phyloP scores from a whole-genome alignment of 2,888 invertebrate species.

The Nymphalis urticae region DNA sequence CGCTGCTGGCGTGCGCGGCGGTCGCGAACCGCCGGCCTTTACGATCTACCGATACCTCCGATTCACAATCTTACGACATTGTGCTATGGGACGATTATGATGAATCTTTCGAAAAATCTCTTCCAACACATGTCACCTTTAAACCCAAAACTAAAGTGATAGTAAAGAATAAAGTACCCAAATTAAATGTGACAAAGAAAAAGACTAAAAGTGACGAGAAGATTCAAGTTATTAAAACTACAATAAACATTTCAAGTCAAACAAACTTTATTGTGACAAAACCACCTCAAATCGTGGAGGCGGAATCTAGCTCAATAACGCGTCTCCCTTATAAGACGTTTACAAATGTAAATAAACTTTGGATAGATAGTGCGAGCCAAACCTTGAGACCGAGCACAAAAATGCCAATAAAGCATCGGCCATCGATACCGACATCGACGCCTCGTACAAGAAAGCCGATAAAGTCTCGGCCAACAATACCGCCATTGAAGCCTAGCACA shows the following conservation, averaged over 20 bases:
- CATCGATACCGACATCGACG: slow-evolving; percentile 19
- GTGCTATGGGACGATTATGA: slow-evolving; percentile 68
- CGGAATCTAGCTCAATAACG: slow-evolving; percentile 41
- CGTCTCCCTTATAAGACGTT: slow-evolving; percentile 39
- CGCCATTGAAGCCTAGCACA: slow-evolving; percentile 31
- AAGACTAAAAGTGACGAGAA: slow-evolving; percentile 59
- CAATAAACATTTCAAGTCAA: slow-evolving; percentile 74
- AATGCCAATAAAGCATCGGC: no score
- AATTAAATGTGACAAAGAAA: slow-evolving; percentile 66
- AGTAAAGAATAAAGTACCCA: slow-evolving; percentile 59
- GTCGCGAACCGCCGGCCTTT: slow-evolving; percentile 56
- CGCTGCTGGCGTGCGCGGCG: slow-evolving; percentile 68
- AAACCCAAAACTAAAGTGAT: slow-evolving; percentile 59
- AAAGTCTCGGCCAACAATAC: slow-evolving; percentile 34
- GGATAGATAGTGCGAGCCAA: slow-evolving; percentile 49
- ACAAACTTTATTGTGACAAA: slow-evolving; percentile 73
- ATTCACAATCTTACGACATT: slow-evolving; percentile 65
- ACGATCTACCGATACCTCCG: slow-evolving; percentile 49
- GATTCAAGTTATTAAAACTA: slow-evolving; percentile 67
- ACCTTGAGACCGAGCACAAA: slow-evolving; percentile 2
- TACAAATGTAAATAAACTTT: slow-evolving; percentile 53
- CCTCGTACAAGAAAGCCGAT: slow-evolving; percentile 45
- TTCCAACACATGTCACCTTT: slow-evolving; percentile 49
- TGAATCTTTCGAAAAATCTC: slow-evolving; percentile 59
- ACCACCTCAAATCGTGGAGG: slow-evolving; percentile 48